Evolutionary conservation across 2,888 invertebrate genomes (phyloP), one percentile per base, ranked within the genome.

Genomic region (Zhengitettix transpicula): DNA sequence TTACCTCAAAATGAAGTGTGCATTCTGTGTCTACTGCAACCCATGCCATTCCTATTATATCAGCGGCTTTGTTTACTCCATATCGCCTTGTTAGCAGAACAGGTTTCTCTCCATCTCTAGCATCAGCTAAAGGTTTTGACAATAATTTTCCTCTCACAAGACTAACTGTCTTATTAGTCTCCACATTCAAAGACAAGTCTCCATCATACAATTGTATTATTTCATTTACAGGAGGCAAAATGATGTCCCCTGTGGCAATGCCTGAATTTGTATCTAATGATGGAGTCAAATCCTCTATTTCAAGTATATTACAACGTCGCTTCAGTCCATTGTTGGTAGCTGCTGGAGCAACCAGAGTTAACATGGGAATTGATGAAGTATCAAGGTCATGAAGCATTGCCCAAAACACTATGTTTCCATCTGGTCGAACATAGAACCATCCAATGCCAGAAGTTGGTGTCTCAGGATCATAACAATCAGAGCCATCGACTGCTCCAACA

Each of bases 121-220:
- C 87, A 70, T 85, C 89, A 7, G 84, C 90, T 58, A 85, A 82
- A 9, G 84, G 81, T 9, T 85, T 79, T 1, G 85, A 80, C 0
- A 78, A 74, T 1, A 90, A 72, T 47, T 84, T 77, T 0, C 89
- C 89, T 7, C 82, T 80, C 10, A 92, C 79, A 8, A 86, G 69
- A 40, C 75, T 78, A 0, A 74, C 74, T 14, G 79, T 75, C 52
- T 77, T 77, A 15, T 79, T 78, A 2, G 81, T 79, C 0, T 80
- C 83, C 15, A 92, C 85, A 68, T 85, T 87, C 0, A 93, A 82
- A 16, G 83, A 85, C 28, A 93, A 75, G 65, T 89, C 88, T 1
- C 89, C 90, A 58, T 83, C 83, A 69, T 92, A 89, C 40, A 94
- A 73, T 0, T 89, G 86, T 66, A 91, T 90, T 55, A 92, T 77